Conservation (phyloP, 1,140 invertebrate species). For the Glomeris maerens region DNA sequence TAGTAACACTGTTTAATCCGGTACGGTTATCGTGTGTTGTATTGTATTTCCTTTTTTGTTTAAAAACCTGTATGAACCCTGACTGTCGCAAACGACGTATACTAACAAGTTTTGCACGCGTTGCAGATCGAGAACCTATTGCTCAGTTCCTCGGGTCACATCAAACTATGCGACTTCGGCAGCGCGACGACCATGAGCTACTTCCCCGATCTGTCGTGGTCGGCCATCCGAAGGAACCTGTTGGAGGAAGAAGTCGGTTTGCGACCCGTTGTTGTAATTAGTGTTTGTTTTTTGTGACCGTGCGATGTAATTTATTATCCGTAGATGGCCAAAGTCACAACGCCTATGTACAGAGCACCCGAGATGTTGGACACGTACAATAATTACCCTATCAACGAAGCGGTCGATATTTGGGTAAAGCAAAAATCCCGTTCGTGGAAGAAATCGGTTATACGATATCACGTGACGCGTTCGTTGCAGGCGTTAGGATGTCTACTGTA, state of each 20-base stretch:
- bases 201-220: conserved; percentile 76
- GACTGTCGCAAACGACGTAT: too few relatives aligned
- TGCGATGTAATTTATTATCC: conserved; percentile 1
- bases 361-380: conserved; percentile 85
- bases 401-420: conserved; percentile 72
- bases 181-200: conserved; percentile 77
- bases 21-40: conserved; percentile 2
- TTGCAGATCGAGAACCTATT: conserved; percentile 54
- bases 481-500: conserved; percentile 92
- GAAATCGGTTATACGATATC: conserved; percentile 5
- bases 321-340: conserved; percentile 44
- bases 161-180: conserved; percentile 98
- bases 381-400: conserved; percentile 77
- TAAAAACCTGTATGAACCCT: too few relatives aligned
- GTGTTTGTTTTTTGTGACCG: not conserved
- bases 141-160: conserved; percentile 57
- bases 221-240: conserved; percentile 71
- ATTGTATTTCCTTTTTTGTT: conserved; percentile 9
- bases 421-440: not conserved
- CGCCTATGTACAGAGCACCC: conserved; percentile 49
- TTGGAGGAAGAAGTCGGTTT: conserved; percentile 80
- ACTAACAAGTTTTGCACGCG: too few relatives aligned
- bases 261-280: not conserved
- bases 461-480: conserved; percentile 19
- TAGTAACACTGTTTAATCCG: too few relatives aligned